Conservation (phyloP, 2,888 invertebrate species). For the Pyrrhosoma nymphula region DNA sequence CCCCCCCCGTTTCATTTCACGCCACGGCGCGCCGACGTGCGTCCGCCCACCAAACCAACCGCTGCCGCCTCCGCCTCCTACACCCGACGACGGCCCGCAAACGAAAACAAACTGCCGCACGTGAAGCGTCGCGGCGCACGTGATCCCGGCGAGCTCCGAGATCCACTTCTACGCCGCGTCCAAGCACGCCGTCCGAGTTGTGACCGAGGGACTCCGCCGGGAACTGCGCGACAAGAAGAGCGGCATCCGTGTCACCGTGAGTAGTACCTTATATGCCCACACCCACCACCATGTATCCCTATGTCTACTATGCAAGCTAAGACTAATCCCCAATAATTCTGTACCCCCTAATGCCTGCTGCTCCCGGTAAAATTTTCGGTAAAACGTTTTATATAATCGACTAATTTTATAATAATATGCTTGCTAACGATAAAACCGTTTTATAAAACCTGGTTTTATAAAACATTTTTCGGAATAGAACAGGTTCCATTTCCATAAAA, state of each 20-base stretch:
- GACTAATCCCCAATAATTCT: no score
- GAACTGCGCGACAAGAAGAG: slow-evolving; percentile 79
- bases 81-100: neutral
- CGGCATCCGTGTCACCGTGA: slow-evolving; percentile 79
- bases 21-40: neutral
- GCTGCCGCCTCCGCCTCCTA: neutral
- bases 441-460: no score
- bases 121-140: neutral
- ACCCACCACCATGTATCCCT: no score
- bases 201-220: slow-evolving; percentile 79
- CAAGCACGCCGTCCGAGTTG: slow-evolving; percentile 80
- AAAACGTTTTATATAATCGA: no score
- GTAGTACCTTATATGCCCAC: neutral
- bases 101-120: neutral
- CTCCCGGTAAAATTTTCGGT: no score
- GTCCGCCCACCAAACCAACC: neutral
- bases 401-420: no score
- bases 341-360: no score
- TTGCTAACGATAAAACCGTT: no score
- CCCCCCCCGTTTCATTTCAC: neutral
- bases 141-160: neutral
- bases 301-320: neutral
- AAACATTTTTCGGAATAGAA: no score
- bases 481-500: no score
- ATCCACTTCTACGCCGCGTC: slow-evolving; percentile 80